These are phyloP conservation scores for Muscicapa striata DNA, from an alignment of 2,797 vertebrate species.

Conservation along the genomic window DNA sequence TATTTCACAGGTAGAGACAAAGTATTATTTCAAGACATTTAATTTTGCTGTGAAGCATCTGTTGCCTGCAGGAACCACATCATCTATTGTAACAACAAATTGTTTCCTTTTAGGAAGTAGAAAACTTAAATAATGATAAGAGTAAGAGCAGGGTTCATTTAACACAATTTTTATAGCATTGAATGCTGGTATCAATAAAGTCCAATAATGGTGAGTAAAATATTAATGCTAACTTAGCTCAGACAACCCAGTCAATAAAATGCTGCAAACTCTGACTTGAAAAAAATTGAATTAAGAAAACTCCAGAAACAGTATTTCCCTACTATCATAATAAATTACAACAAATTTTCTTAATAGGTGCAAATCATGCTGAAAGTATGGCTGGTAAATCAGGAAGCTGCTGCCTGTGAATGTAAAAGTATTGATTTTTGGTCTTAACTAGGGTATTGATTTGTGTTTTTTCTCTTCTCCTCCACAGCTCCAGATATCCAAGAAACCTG, in stretches of 20 bases:
- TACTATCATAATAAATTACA: not conserved
- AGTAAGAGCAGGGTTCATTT: not conserved
- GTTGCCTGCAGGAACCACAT: not conserved
- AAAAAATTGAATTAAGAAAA: not conserved
- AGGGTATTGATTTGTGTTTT: not conserved
- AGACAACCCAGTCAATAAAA: not conserved
- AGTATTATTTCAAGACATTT: not conserved
- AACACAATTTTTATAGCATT: not conserved
- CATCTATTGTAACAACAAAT: not conserved
- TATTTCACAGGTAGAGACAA: not conserved
- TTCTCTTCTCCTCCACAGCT: not conserved
- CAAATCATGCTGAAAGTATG: not conserved
- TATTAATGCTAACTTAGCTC: not conserved
- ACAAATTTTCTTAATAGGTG: not conserved
- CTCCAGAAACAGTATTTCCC: not conserved
- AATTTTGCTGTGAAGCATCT: not conserved
- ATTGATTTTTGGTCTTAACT: not conserved
- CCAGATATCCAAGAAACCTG: not conserved
- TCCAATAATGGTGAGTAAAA: not conserved
- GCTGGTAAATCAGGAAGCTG: not conserved
- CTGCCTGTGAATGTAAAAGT: not conserved
- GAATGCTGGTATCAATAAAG: not conserved
- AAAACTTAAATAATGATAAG: not conserved
- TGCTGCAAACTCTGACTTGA: not conserved
- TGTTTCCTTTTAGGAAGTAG: not conserved